Conservation (phyloP, 2,888 invertebrate species). For the Plebejus anna region DNA sequence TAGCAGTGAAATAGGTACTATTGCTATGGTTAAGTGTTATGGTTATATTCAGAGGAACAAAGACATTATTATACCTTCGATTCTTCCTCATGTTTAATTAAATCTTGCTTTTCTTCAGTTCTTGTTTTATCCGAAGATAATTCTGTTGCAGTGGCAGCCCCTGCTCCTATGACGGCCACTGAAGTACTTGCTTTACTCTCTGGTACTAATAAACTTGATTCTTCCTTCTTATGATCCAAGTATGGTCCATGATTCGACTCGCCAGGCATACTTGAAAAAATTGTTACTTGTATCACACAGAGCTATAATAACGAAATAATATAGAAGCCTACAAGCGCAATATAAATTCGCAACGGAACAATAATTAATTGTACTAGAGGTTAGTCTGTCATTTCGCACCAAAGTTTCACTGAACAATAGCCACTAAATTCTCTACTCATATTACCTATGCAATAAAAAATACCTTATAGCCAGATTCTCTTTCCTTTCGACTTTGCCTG, state of each 20-base stretch:
- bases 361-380: neutral
- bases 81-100: conserved; percentile 52
- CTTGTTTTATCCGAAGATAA: conserved; percentile 44
- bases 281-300: conserved; percentile 23
- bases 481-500: conserved; percentile 41
- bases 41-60: neutral
- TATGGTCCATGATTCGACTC: conserved; percentile 58
- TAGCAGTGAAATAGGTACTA: neutral
- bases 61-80: conserved; percentile 47
- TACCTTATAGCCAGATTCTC: conserved; percentile 60
- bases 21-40: neutral
- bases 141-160: conserved; percentile 42
- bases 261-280: conserved; percentile 64
- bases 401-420: conserved; percentile 44
- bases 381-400: conserved; percentile 20
- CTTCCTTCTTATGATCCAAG: conserved; percentile 61
- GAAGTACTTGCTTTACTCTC: conserved; percentile 46
- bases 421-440: conserved; percentile 39
- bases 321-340: neutral
- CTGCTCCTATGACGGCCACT: conserved; percentile 37
- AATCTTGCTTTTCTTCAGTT: conserved; percentile 53
- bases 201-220: conserved; percentile 50
- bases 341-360: neutral
- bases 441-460: conserved; percentile 38
- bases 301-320: conserved; percentile 11